Evolutionary conservation across 2,888 invertebrate species (phyloP).

Genomic region (Schizotus pectinicornis): DNA sequence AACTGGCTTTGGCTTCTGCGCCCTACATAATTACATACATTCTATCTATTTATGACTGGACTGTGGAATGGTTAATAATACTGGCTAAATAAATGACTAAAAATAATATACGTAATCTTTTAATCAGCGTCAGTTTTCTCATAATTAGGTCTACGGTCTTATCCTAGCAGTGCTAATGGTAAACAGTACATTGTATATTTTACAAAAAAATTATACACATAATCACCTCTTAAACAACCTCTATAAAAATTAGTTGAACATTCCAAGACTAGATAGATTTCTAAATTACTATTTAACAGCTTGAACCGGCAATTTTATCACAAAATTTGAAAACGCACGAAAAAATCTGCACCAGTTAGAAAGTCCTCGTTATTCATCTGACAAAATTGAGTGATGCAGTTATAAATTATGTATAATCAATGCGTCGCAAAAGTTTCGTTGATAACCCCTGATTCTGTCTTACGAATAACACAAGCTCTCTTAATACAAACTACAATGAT

Average conservation of each 20-base stretch:
- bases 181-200: constrained; percentile 3
- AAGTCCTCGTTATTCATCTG: constrained; percentile 6
- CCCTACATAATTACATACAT: too few species aligned
- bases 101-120: constrained; percentile 4
- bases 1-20: too few species aligned
- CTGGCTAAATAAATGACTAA: not conserved
- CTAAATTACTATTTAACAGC: constrained; percentile 11
- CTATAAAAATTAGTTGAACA: constrained; percentile 32
- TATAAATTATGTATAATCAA: too few species aligned
- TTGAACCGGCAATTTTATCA: constrained; percentile 15
- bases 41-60: too few species aligned
- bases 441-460: too few species aligned
- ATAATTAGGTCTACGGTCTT: constrained; percentile 4
- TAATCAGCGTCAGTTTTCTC: constrained; percentile 9
- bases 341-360: not conserved
- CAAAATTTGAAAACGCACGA: constrained; percentile 11
- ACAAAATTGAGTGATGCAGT: not conserved
- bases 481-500: too few species aligned
- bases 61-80: too few species aligned
- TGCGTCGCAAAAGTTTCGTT: too few species aligned
- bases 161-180: constrained; percentile 12
- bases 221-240: constrained; percentile 10
- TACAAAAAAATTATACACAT: constrained; percentile 13
- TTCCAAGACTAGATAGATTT: constrained; percentile 37
- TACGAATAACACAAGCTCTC: too few species aligned